Conservation (phyloP, 2,888 invertebrate genomes). For the Ormyrus nitidulus region DNA sequence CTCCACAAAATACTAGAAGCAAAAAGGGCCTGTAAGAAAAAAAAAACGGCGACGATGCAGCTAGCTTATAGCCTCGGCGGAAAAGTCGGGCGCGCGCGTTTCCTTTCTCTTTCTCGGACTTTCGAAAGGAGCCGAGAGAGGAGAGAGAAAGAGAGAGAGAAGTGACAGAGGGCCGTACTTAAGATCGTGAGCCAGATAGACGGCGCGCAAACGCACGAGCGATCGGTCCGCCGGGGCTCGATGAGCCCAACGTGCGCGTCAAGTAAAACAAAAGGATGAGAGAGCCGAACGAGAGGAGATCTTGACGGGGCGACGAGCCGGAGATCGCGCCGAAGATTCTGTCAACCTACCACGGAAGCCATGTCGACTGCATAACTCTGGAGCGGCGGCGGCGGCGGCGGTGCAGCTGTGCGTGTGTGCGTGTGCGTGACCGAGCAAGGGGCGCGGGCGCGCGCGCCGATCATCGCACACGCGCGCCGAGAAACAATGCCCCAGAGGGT, state of each 20-base stretch:
- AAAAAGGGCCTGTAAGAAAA: background rate
- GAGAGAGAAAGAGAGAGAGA: no score
- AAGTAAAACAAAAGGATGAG: constrained; percentile 19
- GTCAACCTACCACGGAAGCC: constrained; percentile 66
- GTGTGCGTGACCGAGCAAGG: background rate
- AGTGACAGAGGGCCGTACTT: constrained; percentile 19
- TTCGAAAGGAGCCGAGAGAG: background rate
- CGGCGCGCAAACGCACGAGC: constrained; percentile 22
- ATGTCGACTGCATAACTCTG: constrained; percentile 62
- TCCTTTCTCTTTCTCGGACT: constrained; percentile 30
- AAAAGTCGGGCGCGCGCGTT: constrained; percentile 1
- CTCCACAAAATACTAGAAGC: constrained; percentile 17
- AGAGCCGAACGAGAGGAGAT: background rate
- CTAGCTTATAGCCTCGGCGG: background rate
- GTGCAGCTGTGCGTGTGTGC: no score
- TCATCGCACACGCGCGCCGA: constrained; percentile 1
- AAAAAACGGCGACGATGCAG: background rate
- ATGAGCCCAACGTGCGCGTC: background rate
- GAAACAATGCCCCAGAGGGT: constrained; percentile 33
- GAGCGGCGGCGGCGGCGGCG: constrained; percentile 59
- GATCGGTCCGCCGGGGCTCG: background rate
- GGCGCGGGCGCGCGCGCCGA: background rate
- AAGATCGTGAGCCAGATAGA: constrained; percentile 59
- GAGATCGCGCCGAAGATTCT: constrained; percentile 68
- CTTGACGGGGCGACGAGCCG: constrained; percentile 5